Evolutionary conservation across 2,113 vertebrate species (phyloP), one percentile per base, ranked within the genome.

Genomic region (Lasiurus cinereus): DNA sequence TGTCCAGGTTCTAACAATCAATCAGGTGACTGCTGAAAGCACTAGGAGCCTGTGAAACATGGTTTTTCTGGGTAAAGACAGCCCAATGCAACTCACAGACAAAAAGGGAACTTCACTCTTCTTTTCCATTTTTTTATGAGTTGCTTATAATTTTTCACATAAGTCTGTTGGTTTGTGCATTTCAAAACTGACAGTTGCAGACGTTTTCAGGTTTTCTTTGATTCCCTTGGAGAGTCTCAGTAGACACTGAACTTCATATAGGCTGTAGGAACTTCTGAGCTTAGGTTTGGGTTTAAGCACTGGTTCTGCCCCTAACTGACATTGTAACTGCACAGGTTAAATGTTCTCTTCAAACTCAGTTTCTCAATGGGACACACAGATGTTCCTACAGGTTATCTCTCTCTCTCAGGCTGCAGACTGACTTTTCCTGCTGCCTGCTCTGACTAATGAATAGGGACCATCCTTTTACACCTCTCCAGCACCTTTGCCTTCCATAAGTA

Each of bases 371-470:
- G 59, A 69, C 48, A 77, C 36, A 2, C 19, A 50, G 2, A 56
- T 9, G 3, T 70, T 48, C 5, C 36, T 46, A 2, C 4, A 5
- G 18, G 33, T 56, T 77, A 16, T 5, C 22, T 29, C 16, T 72
- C 33, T 72, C 83, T 62, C 46, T 12, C 16, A 0, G 1, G 21
- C 70, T 22, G 33, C 54, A 73, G 21, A 67, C 73, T 27, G 16
- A 33, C 10, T 52, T 46, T 27, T 21, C 24, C 72, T 52, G 27
- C 67, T 48, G 21, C 24, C 52, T 31, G 36, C 36, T 16, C 14
- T 0, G 5, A 4, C 16, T 73, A 36, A 16, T 16, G 29, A 27
- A 33, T 3, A 36, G 2, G 24, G 7, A 16, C 5, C 2, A 5
- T 6, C 14, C 54, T 59, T 50, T 78, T 6, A 21, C 22, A 62